These are phyloP conservation scores for Forficula auricularia DNA, from an alignment of 1,140 invertebrate genomes.

Conservation along the genomic window DNA sequence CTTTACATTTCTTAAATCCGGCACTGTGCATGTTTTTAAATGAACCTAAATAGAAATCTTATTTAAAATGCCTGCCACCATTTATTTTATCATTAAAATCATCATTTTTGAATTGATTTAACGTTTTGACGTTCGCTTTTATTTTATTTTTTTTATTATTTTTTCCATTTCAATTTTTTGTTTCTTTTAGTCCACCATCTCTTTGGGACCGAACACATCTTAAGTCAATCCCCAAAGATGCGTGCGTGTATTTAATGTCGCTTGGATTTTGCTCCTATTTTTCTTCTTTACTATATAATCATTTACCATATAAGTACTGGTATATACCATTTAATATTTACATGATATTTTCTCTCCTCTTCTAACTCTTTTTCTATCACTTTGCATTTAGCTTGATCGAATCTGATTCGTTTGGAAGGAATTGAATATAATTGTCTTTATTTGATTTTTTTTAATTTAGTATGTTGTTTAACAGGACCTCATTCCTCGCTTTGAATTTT, in stretches of 20 bases:
- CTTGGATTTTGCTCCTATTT: conserved; percentile 13
- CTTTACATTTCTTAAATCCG: too few species aligned
- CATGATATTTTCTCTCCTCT: conserved; percentile 25
- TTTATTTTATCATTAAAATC: too few species aligned
- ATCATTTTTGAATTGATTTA: too few species aligned
- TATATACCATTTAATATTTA: conserved; percentile 15
- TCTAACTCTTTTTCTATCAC: conserved; percentile 21
- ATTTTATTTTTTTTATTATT: background rate
- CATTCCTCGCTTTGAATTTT: too few species aligned
- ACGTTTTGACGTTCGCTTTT: too few species aligned
- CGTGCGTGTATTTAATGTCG: too few species aligned
- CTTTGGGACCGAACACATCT: too few species aligned
- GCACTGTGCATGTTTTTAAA: too few species aligned
- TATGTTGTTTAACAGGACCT: background rate
- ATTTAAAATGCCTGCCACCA: too few species aligned
- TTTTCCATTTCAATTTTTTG: background rate
- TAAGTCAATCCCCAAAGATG: too few species aligned
- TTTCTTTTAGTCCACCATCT: background rate
- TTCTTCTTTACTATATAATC: conserved; percentile 7
- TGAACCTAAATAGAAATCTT: too few species aligned
- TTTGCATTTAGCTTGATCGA: conserved; percentile 23
- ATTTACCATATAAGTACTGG: conserved; percentile 17
- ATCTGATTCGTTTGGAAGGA: conserved; percentile 13
- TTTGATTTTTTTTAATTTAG: conserved; percentile 10
- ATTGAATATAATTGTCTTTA: background rate